These are phyloP conservation scores for Sebastes jordani DNA, from an alignment of 2,797 vertebrate species.

Conservation along the genomic window DNA sequence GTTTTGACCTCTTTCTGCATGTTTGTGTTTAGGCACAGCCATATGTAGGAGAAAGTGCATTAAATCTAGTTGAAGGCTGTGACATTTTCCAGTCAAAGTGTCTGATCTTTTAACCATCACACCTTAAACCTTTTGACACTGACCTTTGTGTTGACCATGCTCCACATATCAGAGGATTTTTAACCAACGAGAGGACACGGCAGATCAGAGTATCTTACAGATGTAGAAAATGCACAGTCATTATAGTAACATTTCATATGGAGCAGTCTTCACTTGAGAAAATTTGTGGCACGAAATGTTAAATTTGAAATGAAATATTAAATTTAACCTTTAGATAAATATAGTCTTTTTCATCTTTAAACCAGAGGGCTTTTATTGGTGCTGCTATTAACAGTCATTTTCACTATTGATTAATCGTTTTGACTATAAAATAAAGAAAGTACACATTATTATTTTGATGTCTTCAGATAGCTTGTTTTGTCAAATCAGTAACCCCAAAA, in stretches of 20 bases:
- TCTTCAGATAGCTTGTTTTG: neutral
- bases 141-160: neutral
- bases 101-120: neutral
- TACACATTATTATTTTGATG: neutral
- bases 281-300: neutral
- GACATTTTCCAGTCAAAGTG: conserved; percentile 16
- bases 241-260: neutral
- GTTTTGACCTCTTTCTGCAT: neutral
- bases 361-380: neutral
- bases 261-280: neutral
- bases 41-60: neutral
- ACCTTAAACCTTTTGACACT: conserved; percentile 13
- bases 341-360: neutral
- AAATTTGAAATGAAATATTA: neutral
- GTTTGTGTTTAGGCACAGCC: neutral
- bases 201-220: neutral
- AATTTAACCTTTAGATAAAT: neutral
- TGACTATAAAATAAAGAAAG: neutral
- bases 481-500: neutral
- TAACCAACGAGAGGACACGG: neutral
- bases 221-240: neutral
- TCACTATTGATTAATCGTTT: neutral
- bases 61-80: conserved; percentile 29
- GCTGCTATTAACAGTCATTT: neutral
- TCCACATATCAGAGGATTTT: neutral